Conservation (phyloP, 2,797 vertebrate species). For the Falco biarmicus region DNA sequence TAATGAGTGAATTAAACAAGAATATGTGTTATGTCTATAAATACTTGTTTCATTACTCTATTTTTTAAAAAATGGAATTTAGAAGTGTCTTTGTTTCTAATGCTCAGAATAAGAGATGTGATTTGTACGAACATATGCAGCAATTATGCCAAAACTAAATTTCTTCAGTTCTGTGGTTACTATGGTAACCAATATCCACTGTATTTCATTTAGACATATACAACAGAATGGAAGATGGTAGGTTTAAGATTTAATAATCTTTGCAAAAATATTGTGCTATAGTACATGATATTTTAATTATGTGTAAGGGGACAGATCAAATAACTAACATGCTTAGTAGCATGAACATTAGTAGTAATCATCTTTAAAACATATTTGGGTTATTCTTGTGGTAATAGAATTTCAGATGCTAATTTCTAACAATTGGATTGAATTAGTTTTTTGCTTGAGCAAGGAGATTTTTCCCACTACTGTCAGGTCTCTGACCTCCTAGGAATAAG, state of each 20-base stretch:
- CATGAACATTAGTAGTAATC: background rate
- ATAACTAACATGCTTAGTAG: background rate
- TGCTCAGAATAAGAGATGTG: conserved; percentile 47
- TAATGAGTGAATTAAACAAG: conserved; percentile 15
- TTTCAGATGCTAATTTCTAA: background rate
- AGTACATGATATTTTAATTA: conserved; percentile 38
- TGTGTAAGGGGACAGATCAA: background rate
- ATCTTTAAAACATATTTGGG: background rate
- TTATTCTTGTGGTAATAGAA: background rate
- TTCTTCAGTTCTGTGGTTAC: conserved; percentile 68
- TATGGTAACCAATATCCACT: conserved; percentile 68
- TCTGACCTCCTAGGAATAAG: background rate
- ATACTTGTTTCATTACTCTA: conserved; percentile 39
- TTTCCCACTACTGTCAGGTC: background rate
- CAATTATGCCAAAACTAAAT: conserved; percentile 73
- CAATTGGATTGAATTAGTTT: background rate
- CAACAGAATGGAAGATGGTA: conserved; percentile 24
- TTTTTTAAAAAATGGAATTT: conserved; percentile 46
- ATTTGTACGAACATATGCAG: conserved; percentile 69
- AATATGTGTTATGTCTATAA: background rate
- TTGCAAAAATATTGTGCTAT: conserved; percentile 24
- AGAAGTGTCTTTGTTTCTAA: conserved; percentile 49
- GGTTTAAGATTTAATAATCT: conserved; percentile 41
- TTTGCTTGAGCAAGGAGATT: background rate
- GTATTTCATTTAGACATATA: conserved; percentile 60